These are phyloP conservation scores for Pandion haliaetus DNA, from an alignment of 2,113 vertebrate species.

Conservation along the genomic window DNA sequence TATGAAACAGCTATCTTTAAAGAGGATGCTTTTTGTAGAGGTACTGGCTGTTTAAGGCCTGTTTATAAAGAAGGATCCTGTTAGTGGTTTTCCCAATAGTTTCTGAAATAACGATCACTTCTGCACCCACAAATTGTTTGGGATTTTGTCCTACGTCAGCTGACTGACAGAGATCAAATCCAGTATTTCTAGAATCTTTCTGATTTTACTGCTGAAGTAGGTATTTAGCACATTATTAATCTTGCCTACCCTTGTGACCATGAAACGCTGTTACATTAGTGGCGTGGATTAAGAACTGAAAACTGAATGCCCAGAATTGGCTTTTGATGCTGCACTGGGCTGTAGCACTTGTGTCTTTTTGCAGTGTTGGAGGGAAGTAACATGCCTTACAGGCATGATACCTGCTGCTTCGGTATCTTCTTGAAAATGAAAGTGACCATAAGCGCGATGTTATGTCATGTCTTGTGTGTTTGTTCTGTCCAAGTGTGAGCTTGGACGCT, in stretches of 20 bases:
- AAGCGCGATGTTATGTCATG: rapidly evolving
- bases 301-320: neutral
- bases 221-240: neutral
- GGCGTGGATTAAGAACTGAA: neutral
- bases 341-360: neutral
- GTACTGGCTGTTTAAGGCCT: neutral
- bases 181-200: neutral
- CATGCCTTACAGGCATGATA: neutral
- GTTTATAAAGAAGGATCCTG: neutral
- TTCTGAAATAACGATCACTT: neutral
- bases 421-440: neutral
- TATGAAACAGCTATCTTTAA: neutral
- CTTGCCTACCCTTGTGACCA: neutral
- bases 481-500: neutral
- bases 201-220: neutral
- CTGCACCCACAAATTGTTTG: neutral
- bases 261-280: rapidly evolving
- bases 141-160: neutral
- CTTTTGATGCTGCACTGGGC: neutral
- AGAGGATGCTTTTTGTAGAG: neutral
- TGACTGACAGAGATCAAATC: neutral
- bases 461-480: neutral
- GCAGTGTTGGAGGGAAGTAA: neutral
- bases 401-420: neutral
- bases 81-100: neutral